A percentile compares a stretch with the other conserved stretches of the same genome.
Evolutionary conservation across 2,797 vertebrate species (phyloP).

Genomic region (Rhincodon typus): DNA sequence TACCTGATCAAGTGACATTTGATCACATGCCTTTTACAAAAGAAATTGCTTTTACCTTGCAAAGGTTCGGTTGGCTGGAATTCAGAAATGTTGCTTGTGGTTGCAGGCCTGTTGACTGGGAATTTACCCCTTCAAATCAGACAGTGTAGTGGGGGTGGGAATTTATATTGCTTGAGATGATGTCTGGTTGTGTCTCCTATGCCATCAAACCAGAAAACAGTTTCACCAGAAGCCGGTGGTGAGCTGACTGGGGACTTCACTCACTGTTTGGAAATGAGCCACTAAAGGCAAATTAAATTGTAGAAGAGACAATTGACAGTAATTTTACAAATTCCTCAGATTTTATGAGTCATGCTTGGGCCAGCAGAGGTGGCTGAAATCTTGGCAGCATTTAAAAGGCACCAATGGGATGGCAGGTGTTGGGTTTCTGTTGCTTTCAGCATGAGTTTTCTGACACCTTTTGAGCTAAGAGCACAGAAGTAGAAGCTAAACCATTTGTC

Average conservation of each 20-base stretch:
- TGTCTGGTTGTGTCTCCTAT: background rate
- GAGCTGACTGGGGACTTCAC: background rate
- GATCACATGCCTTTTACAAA: background rate
- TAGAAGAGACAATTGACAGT: background rate
- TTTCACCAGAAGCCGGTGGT: too few relatives aligned
- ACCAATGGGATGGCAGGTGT: too few relatives aligned
- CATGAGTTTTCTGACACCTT: too few relatives aligned
- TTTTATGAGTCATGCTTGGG: too few relatives aligned
- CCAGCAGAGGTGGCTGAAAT: too few relatives aligned
- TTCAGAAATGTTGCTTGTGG: background rate
- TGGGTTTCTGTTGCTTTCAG: too few relatives aligned
- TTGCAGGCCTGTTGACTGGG: too few relatives aligned
- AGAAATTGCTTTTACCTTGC: background rate
- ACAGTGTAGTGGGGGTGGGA: background rate
- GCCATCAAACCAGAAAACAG: too few relatives aligned
- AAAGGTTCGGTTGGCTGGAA: background rate
- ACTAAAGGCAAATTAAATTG: background rate
- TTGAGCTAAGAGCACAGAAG: background rate
- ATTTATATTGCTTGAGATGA: background rate
- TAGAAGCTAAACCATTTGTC: background rate
- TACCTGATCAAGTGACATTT: background rate
- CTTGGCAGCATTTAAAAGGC: too few relatives aligned
- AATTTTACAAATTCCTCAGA: background rate
- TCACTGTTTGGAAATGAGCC: background rate
- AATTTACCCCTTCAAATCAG: background rate